These are phyloP conservation scores for Macrosoma leucophasiata DNA, from an alignment of 2,888 invertebrate genomes.

Conservation along the genomic window DNA sequence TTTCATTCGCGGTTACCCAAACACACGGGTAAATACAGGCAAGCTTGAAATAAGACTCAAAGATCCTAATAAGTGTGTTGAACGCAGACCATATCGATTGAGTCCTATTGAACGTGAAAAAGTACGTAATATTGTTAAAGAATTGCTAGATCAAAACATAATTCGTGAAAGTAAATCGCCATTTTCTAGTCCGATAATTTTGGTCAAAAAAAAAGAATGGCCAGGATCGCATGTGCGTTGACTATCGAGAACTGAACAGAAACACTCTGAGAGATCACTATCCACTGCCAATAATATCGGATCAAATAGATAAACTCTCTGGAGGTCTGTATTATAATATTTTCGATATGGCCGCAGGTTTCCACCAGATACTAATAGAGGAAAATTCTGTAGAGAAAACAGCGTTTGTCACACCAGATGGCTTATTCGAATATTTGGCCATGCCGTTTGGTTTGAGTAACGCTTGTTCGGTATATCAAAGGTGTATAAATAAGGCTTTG, in stretches of 20 bases:
- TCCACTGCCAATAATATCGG: slow-evolving; percentile 7
- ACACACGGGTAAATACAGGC: slow-evolving; percentile 6
- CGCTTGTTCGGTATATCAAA: slow-evolving; percentile 2
- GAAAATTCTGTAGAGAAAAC: slow-evolving; percentile 2
- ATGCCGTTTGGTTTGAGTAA: slow-evolving; percentile 8
- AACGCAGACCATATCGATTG: slow-evolving; percentile 2
- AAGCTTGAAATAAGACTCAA: slow-evolving; percentile 2
- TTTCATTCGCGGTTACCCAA: slow-evolving; percentile 1
- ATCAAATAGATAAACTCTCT: slow-evolving; percentile 8
- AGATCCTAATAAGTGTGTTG: slow-evolving; percentile 14
- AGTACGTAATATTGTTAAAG: slow-evolving; percentile 11
- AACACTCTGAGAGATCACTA: slow-evolving; percentile 9
- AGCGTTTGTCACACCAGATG: slow-evolving; percentile 13
- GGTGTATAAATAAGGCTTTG: slow-evolving; percentile 2
- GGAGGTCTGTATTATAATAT: slow-evolving; percentile 1
- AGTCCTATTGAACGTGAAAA: slow-evolving; percentile 13
- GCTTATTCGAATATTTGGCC: slow-evolving; percentile 2
- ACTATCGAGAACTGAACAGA: not conserved
- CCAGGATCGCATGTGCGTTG: slow-evolving; percentile 22
- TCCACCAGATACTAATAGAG: slow-evolving; percentile 6
- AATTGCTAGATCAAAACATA: slow-evolving; percentile 6
- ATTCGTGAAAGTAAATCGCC: slow-evolving; percentile 18
- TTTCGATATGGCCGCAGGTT: slow-evolving; percentile 10
- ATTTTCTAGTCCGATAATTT: slow-evolving; percentile 21
- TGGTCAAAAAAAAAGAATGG: slow-evolving; percentile 19